Evolutionary conservation across 1,140 invertebrate genomes (phyloP), one percentile per base, ranked within the genome.

Genomic region (Drosophila pectinifera): DNA sequence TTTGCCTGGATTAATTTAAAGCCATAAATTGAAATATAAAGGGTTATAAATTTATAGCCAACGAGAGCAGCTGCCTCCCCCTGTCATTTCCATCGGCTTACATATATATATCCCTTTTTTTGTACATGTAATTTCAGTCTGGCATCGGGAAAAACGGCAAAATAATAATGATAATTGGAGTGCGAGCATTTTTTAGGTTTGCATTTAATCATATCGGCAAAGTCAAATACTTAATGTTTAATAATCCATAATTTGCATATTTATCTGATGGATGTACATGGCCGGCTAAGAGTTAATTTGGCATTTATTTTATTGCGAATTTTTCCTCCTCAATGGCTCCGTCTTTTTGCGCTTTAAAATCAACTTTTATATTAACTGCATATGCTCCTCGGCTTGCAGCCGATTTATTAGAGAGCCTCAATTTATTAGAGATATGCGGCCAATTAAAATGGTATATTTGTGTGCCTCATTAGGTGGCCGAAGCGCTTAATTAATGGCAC

Each of bases 161-260:
- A 57, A 56, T 48, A 72, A 72, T 42, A 54, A 55, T 55, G 43
- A 58, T 58, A 74, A 43, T 57, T 55, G 48, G 49, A 41, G 54
- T 22, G 24, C 53, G 22, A 11, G 28, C 20, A 22, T 63, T 72
- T 62, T 64, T 55, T 57, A 51, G 67, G 26, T 14, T 48, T 14
- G 20, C 13, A 42, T 78, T 74, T 69, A 70, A 81, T 81, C 78
- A 74, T 74, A 45, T 48, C 64, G 78, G 64, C n/a, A 34, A 75
- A 82, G 82, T 63, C 82, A 88, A 86, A 78, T 81, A 70, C 64
- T 85, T 75, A 82, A 86, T 70, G 49, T 78, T 65, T 63, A 58
- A 88, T 88, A 78, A 85, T 85, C 68, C 78, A 75, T 65, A 75
- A 88, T 85, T 85, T 88, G 69, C 74, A 85, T 85, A 77, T 83